Conservation (phyloP, 1,140 invertebrate species). For the Popillia japonica region DNA sequence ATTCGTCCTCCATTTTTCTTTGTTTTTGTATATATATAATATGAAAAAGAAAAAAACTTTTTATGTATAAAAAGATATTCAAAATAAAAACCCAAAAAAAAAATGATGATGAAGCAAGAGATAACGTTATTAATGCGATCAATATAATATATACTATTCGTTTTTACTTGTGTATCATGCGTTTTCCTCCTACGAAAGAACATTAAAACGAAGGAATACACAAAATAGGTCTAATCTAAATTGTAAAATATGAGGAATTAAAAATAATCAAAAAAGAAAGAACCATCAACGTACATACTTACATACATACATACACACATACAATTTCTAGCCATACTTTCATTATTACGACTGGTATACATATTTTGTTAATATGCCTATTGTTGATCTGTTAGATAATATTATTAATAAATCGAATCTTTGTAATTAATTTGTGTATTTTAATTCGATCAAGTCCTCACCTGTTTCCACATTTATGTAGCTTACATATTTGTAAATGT, state of each 20-base stretch:
- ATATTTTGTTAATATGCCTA: constrained; percentile 53
- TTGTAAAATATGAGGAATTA: neutral
- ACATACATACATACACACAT: neutral
- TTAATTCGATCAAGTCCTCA: neutral
- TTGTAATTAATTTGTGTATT: constrained; percentile 49
- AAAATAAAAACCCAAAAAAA: neutral
- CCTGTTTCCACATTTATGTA: neutral
- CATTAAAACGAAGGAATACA: neutral
- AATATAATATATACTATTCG: neutral
- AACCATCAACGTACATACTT: neutral
- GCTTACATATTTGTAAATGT: neutral
- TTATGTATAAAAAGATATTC: neutral
- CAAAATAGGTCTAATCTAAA: constrained; percentile 1
- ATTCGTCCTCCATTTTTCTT: neutral
- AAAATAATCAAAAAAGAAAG: neutral
- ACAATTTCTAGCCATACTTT: constrained; percentile 25
- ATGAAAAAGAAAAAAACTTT: neutral
- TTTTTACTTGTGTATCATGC: constrained; percentile 9
- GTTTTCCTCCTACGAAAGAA: no score
- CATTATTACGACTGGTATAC: constrained; percentile 21
- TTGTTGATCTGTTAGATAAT: constrained; percentile 56
- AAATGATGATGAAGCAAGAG: neutral
- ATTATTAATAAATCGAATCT: constrained; percentile 53
- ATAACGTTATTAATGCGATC: neutral
- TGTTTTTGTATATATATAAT: neutral